A percentile compares a stretch with the other conserved stretches of the same genome.
Evolutionary conservation across 2,797 vertebrate genomes (phyloP).

Genomic region (Distichodus sexfasciatus): DNA sequence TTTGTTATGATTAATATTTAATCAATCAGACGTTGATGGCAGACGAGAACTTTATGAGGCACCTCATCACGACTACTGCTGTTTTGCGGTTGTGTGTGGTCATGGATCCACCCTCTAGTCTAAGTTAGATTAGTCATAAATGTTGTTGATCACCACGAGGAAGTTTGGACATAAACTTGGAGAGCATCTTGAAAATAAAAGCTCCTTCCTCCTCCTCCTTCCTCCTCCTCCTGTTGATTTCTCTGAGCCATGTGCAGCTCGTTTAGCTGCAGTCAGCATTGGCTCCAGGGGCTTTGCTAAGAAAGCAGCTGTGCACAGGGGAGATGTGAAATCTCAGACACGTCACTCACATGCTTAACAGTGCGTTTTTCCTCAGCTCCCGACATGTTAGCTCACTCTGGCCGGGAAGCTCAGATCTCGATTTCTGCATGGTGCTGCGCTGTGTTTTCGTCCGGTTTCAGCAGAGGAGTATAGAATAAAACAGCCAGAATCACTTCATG

Average conservation of each 20-base stretch:
- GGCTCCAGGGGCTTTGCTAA: background rate
- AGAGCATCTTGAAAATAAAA: too few species aligned
- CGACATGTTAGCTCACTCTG: background rate
- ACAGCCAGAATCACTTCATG: constrained; percentile 10
- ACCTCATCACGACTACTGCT: too few species aligned
- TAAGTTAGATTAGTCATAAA: too few species aligned
- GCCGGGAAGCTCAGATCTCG: background rate
- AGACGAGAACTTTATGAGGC: too few species aligned
- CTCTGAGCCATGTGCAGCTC: constrained; percentile 16
- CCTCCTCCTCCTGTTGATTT: constrained; percentile 4
- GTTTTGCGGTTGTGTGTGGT: too few species aligned
- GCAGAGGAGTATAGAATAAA: constrained; percentile 18
- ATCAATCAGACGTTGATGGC: too few species aligned
- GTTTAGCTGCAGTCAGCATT: constrained; percentile 25
- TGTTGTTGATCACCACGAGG: too few species aligned
- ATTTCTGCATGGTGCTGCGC: background rate
- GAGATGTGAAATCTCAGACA: constrained; percentile 24
- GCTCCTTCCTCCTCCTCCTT: too few species aligned
- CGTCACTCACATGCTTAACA: constrained; percentile 21
- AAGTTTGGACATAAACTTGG: too few species aligned
- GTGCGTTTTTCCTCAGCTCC: background rate
- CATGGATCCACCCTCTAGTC: too few species aligned
- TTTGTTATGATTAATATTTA: too few species aligned
- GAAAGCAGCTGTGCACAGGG: constrained; percentile 28
- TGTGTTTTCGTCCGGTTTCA: background rate